phyloP scores from a whole-genome alignment of 2,888 invertebrate genomes.

The Erannis defoliaria region DNA sequence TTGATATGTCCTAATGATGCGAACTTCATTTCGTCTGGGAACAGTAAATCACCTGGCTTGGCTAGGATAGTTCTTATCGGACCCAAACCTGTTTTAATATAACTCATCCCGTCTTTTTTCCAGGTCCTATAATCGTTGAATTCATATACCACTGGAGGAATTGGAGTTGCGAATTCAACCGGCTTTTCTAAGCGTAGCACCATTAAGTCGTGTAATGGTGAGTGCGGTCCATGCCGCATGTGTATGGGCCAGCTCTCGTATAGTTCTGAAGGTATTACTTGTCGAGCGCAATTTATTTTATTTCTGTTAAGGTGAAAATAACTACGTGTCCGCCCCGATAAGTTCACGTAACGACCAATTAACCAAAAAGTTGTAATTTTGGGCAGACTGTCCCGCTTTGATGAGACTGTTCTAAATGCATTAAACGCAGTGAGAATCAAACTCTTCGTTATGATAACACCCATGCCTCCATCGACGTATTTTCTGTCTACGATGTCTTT shows the following conservation, averaged over 20 bases:
- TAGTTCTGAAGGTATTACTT: neutral
- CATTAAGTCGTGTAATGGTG: slow-evolving; percentile 2
- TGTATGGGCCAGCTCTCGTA: neutral
- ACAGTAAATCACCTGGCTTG: neutral
- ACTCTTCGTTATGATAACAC: neutral
- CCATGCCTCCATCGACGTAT: neutral
- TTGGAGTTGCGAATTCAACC: neutral
- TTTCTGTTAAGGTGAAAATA: neutral
- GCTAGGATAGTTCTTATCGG: neutral
- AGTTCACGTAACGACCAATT: neutral
- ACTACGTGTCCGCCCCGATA: too few species aligned
- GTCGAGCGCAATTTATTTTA: slow-evolving; percentile 3
- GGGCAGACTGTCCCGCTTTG: neutral
- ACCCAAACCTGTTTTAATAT: neutral
- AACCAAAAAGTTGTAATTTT: neutral
- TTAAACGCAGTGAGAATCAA: neutral
- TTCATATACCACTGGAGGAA: neutral
- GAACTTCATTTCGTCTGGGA: neutral
- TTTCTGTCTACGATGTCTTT: neutral
- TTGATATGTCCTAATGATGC: neutral
- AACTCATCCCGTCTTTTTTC: neutral
- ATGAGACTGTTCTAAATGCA: neutral
- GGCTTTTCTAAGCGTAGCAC: neutral
- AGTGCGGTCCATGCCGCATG: neutral
- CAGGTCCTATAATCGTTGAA: neutral